Evolutionary conservation across 30 jellyfish, hydroid and myxozoan genomes (phyloP).

Genomic region (Mastigias papua): DNA sequence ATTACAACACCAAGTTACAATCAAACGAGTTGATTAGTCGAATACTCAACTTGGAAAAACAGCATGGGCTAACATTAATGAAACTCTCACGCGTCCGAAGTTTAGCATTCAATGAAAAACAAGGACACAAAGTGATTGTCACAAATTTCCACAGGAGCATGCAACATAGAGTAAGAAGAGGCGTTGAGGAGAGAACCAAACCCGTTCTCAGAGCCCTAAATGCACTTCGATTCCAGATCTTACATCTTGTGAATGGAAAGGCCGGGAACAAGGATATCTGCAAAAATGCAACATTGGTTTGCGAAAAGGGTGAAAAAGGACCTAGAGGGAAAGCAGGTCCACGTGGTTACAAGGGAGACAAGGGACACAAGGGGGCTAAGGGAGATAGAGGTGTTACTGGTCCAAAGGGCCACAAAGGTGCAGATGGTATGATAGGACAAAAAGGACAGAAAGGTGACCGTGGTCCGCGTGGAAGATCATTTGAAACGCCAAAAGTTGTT

Average conservation of each 20-base stretch:
- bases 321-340: conserved; percentile 48
- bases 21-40: neutral
- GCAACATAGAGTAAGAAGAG: neutral
- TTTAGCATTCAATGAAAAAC: neutral
- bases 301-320: conserved; percentile 46
- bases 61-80: neutral
- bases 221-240: neutral
- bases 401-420: conserved; percentile 5
- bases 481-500: conserved; percentile 17
- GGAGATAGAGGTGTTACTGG: conserved; percentile 31
- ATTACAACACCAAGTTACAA: neutral
- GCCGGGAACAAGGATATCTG: neutral
- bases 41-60: neutral
- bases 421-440: conserved; percentile 10
- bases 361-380: conserved; percentile 15
- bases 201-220: neutral
- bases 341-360: conserved; percentile 25
- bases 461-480: conserved; percentile 25
- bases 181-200: neutral
- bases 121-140: neutral
- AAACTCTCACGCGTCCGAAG: neutral
- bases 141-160: neutral
- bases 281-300: neutral
- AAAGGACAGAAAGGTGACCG: conserved; percentile 40
- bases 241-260: neutral